Evolutionary conservation across 2,113 vertebrate species (phyloP).

Genomic region (Pelvicachromis taeniatus): DNA sequence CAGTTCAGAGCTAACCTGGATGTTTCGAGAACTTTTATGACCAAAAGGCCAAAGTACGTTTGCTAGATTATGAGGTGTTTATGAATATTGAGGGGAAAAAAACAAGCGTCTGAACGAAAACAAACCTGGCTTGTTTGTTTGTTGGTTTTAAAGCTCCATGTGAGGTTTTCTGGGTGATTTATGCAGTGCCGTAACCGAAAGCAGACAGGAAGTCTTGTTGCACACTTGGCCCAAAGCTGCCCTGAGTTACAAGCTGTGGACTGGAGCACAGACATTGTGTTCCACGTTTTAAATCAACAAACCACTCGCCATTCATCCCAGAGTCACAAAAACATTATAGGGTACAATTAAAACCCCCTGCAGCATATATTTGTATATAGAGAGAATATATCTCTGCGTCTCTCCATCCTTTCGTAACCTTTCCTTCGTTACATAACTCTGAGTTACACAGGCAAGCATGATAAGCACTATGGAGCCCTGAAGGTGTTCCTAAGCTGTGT

Average conservation of each 20-base stretch:
- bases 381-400: neutral
- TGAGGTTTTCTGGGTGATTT: neutral
- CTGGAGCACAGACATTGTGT: neutral
- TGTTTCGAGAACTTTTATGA: neutral
- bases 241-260: neutral
- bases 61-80: neutral
- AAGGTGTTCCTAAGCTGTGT: neutral
- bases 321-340: neutral
- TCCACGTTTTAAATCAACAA: neutral
- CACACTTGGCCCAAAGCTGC: conserved; percentile 43
- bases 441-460: neutral
- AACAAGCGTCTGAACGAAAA: neutral
- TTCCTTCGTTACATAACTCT: neutral
- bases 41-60: neutral
- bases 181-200: conserved; percentile 9
- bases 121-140: neutral
- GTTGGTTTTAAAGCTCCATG: neutral
- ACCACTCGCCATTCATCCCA: neutral
- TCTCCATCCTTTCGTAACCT: neutral
- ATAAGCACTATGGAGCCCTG: neutral
- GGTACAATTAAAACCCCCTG: neutral
- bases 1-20: neutral
- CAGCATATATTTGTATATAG: neutral
- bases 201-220: conserved; percentile 15
- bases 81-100: neutral